Conservation (phyloP, 2,888 invertebrate species). For the Polyommatus iphigenia region DNA sequence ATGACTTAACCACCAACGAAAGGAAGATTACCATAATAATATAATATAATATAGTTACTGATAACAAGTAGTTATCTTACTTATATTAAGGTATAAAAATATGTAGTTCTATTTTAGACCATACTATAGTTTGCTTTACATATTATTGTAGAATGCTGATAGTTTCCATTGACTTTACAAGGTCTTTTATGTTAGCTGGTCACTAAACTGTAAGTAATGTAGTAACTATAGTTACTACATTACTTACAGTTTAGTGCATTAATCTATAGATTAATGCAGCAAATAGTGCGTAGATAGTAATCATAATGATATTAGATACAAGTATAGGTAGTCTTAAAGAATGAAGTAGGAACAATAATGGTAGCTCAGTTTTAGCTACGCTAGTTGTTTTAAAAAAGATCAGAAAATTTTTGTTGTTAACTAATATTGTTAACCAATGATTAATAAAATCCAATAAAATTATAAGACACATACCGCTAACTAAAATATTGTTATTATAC, state of each 20-base stretch:
- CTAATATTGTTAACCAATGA: too few relatives aligned
- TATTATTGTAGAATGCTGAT: not conserved
- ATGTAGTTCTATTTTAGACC: not conserved
- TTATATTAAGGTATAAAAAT: not conserved
- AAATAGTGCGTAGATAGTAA: not conserved
- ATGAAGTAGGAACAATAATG: too few relatives aligned
- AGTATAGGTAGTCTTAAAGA: too few relatives aligned
- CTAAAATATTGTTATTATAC: too few relatives aligned
- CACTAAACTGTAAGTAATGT: not conserved
- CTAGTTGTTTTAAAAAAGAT: too few relatives aligned
- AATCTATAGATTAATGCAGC: not conserved
- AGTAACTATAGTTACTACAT: too few relatives aligned
- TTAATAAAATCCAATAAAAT: too few relatives aligned
- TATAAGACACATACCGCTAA: too few relatives aligned
- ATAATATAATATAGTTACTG: not conserved
- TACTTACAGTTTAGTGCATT: too few relatives aligned
- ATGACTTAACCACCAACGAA: not conserved
- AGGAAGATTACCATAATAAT: not conserved
- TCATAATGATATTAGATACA: too few relatives aligned
- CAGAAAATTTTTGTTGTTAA: too few relatives aligned
- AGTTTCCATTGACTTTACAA: not conserved
- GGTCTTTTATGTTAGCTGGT: conserved; percentile 6
- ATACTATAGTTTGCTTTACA: not conserved
- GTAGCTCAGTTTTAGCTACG: too few relatives aligned
- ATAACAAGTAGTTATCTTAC: not conserved